phyloP scores from a whole-genome alignment of 2,113 vertebrate genomes.

The Esox niger region DNA sequence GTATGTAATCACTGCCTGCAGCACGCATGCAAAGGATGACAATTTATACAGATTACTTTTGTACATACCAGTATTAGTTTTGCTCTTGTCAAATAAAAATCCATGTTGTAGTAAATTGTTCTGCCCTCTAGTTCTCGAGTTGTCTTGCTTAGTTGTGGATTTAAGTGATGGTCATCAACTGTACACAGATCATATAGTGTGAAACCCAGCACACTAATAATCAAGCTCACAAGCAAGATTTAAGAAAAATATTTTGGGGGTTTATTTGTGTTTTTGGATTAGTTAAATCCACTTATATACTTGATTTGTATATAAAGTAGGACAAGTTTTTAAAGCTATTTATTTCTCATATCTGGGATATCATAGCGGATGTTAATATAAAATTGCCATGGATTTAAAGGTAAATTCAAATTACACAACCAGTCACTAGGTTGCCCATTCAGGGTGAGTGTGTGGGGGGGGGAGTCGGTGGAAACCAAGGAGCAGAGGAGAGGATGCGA shows the following conservation, averaged over 20 bases:
- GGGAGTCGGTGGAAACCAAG: constrained; percentile 22
- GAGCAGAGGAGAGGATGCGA: constrained; percentile 35
- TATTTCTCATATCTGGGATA: neutral
- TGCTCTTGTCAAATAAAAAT: constrained; percentile 60
- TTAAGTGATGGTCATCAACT: constrained; percentile 1
- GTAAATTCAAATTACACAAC: neutral
- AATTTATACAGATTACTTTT: constrained; percentile 50
- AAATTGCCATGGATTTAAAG: neutral
- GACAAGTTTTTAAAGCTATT: neutral
- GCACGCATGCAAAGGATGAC: constrained; percentile 37
- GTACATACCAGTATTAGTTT: constrained; percentile 48
- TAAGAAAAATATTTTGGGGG: constrained; percentile 10
- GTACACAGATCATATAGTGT: neutral
- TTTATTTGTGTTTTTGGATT: constrained; percentile 9
- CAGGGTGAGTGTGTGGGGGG: no score
- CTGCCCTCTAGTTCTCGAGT: constrained; percentile 40
- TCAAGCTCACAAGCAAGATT: constrained; percentile 15
- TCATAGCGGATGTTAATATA: neutral
- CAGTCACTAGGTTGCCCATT: neutral
- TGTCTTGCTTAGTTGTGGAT: neutral
- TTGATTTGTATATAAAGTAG: neutral
- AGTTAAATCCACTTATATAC: constrained; percentile 23
- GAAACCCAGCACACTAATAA: constrained; percentile 5
- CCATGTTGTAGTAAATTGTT: constrained; percentile 33
- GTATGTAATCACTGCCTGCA: constrained; percentile 37